Conservation (phyloP, 2,113 vertebrate genomes). For the Nanger granti region DNA sequence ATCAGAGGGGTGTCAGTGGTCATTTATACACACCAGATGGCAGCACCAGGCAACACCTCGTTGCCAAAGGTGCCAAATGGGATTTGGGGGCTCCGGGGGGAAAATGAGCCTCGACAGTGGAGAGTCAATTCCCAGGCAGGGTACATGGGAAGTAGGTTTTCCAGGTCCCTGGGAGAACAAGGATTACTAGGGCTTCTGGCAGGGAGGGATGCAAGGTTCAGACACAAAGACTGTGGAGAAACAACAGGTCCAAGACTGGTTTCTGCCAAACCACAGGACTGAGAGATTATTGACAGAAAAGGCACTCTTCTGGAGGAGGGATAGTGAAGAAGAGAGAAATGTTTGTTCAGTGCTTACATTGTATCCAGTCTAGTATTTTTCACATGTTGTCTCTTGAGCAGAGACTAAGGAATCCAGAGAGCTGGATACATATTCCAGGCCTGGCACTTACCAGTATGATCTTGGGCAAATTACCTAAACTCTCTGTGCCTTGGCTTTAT, state of each 20-base stretch:
- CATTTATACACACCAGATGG: constrained; percentile 56
- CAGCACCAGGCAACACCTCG: constrained; percentile 54
- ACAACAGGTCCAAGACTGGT: not conserved
- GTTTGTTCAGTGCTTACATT: not conserved
- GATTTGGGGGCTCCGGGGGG: not conserved
- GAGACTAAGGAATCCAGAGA: not conserved
- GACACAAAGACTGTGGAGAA: not conserved
- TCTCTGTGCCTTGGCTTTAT: not conserved
- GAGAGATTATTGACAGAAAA: not conserved
- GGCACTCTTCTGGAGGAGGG: not conserved
- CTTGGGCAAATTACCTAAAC: not conserved
- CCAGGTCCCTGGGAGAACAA: not conserved
- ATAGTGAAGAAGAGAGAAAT: not conserved
- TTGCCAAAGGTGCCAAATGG: not conserved
- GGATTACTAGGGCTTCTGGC: not conserved
- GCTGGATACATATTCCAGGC: not conserved
- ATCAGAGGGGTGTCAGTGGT: not conserved
- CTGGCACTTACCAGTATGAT: not conserved
- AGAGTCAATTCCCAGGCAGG: not conserved
- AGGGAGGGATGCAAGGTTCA: not conserved
- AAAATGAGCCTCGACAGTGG: not conserved
- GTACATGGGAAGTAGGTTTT: not conserved
- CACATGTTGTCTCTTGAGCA: not conserved
- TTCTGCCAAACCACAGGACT: not conserved
- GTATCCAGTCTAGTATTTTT: not conserved